Evolutionary conservation across 1,140 invertebrate genomes (phyloP), one percentile per base, ranked within the genome.

Genomic region (Panonychus citri): DNA sequence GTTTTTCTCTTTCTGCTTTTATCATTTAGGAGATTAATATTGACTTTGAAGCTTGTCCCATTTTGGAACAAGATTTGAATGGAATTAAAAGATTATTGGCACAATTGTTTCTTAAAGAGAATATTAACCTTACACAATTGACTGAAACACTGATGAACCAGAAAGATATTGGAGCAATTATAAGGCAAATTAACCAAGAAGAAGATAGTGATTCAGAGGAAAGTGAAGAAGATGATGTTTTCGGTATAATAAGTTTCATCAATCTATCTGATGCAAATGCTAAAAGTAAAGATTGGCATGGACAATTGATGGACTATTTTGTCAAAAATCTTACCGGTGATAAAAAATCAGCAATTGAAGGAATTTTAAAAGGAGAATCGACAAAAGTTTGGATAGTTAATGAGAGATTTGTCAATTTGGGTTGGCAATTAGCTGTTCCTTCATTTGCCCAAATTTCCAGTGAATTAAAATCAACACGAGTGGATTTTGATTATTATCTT

Each of bases 281-380:
- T n/a, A 17, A 25, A 51, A 27, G 10, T 30, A 27, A 5, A 27
- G 49, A 51, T 27, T 26, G 25, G 25, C 13, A 28, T 51, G 24
- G 24, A 25, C 26, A 25, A 30, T 19, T 51, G 10, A 17, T 17
- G 17, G 49, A 51, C 1, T 51, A 51, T 51, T 27, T 51, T 3
- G 27, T n/a, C 10, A 51, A 17, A 27, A 7, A 51, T 27, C 13
- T 30, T 10, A 27, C 25, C 7, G 28, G 28, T 4, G 25, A 26
- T 5, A 51, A 51, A 51, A 51, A 51, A 13, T 17, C 13, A 5
- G 49, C 26, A n/a, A 51, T 51, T n/a, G 49, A 26, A 51, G 27
- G 27, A 26, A 7, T 51, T 7, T 26, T 51, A 10, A 17, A 51
- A 30, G 28, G 17, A n/a, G 25, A 34, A 7, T 74, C 24, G 10